Evolutionary conservation across 2,113 vertebrate species (phyloP).

Genomic region (Trochalopteron elliotii): DNA sequence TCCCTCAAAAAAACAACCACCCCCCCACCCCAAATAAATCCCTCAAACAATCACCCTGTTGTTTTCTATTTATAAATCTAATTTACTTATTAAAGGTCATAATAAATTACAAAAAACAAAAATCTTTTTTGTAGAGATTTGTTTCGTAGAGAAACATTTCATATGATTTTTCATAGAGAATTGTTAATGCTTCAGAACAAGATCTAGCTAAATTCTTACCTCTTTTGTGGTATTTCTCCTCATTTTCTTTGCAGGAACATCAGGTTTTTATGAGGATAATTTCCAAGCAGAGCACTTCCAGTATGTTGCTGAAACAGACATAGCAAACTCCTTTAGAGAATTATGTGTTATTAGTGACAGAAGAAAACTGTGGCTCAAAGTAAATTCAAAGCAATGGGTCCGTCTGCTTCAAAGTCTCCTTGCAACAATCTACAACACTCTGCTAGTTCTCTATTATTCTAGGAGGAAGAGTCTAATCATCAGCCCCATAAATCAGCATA

Average conservation of each 20-base stretch:
- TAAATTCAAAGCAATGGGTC: not conserved
- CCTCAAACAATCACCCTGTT: fast-evolving
- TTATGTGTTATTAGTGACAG: not conserved
- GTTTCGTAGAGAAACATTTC: too few species aligned
- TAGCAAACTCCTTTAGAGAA: not conserved
- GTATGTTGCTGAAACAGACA: not conserved
- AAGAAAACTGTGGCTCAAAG: not conserved
- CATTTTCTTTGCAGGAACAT: not conserved
- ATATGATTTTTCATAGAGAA: not conserved
- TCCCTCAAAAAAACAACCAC: not conserved
- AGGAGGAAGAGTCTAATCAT: not conserved
- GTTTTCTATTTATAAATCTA: not conserved
- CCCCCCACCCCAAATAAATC: fast-evolving
- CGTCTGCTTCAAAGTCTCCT: not conserved
- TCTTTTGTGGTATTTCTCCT: not conserved
- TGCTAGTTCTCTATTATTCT: not conserved
- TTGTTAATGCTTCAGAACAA: not conserved
- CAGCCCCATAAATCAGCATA: not conserved
- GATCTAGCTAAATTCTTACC: not conserved
- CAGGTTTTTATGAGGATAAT: not conserved
- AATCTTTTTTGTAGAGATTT: too few species aligned
- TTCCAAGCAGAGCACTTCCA: not conserved
- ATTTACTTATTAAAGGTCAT: not conserved
- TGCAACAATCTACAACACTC: not conserved
- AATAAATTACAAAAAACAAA: not conserved